Evolutionary conservation across 2,888 invertebrate genomes (phyloP), one percentile per base, ranked within the genome.

Genomic region (Netelia inedita): DNA sequence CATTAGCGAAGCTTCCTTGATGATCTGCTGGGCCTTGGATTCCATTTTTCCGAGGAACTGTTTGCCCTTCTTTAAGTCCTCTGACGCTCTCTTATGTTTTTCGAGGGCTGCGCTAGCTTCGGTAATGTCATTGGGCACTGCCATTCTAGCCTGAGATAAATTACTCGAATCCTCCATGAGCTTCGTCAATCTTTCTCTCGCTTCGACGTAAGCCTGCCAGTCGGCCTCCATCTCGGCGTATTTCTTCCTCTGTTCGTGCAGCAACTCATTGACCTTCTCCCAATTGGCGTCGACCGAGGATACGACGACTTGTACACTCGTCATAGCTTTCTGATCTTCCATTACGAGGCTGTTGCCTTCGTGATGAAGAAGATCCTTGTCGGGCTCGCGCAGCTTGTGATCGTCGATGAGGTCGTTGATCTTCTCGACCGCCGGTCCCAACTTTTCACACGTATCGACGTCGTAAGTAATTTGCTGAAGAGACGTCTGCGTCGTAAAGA

Each of bases 261-360:
- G 95, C 74, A 96, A 95, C 87, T 97, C 96, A 73, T 96, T 96
- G 0, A 97, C 94, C 93, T 96, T 96, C 91, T 98, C 98, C 96
- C 97, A 98, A 87, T 96, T 96, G 78, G 96, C 95, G 90, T 98
- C 98, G 59, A 97, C 95, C 0, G 96, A 95, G 0, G 97, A 95
- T 0, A 98, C 94, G 66, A 96, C 96, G 88, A 97, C 97, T 93
- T 98, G 98, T 83, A 98, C 96, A 0, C 96, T 95, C 0, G 97
- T 96, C 93, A 97, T 96, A 88, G 97, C 97, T 73, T 96, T 95
- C 90, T 97, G 96, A 94, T 98, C 97, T 94, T 97, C 96, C 91
- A 97, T 96, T 96, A 98, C 96, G 87, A 98, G 94, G 89, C 96
- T 95, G 76, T 97, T 95, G 0, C 97, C 98, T 94, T 97, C 96